A percentile compares a stretch with the other conserved stretches of the same genome.
Evolutionary conservation across 2,797 vertebrate species (phyloP).

Genomic region (Orientallactaga sibirica): DNA sequence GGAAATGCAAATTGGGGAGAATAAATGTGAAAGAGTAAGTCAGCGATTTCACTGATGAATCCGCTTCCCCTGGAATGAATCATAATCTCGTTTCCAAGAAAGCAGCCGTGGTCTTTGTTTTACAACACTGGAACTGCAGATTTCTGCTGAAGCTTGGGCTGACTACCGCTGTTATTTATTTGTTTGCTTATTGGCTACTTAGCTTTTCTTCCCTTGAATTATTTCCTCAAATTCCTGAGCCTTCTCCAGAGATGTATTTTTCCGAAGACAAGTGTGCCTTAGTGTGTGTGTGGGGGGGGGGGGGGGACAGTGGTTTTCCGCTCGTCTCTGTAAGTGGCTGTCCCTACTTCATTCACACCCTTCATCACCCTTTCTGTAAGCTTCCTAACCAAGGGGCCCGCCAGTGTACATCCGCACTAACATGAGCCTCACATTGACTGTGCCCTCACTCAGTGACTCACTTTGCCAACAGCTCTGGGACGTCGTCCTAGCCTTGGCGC

Average conservation of each 20-base stretch:
- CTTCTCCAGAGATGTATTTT: neutral
- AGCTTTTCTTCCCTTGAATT: constrained; percentile 10
- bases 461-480: neutral
- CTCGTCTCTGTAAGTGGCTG: neutral
- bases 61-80: constrained; percentile 50
- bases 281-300: too few relatives aligned
- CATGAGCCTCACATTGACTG: neutral
- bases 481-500: neutral
- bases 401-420: rapidly evolving
- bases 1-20: neutral
- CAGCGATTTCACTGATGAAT: constrained; percentile 49
- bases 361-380: neutral
- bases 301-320: neutral
- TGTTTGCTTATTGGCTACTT: constrained; percentile 42
- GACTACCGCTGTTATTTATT: neutral
- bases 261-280: neutral
- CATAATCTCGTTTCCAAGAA: neutral
- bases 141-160: neutral
- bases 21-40: constrained; percentile 33
- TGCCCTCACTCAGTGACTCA: neutral
- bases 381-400: neutral
- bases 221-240: constrained; percentile 47
- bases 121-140: neutral
- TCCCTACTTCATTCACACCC: neutral
- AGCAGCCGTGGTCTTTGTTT: neutral